A percentile compares a stretch with the other conserved stretches of the same genome.
phyloP scores from a whole-genome alignment of 2,797 vertebrate genomes.

The Sitta carolinensis region DNA sequence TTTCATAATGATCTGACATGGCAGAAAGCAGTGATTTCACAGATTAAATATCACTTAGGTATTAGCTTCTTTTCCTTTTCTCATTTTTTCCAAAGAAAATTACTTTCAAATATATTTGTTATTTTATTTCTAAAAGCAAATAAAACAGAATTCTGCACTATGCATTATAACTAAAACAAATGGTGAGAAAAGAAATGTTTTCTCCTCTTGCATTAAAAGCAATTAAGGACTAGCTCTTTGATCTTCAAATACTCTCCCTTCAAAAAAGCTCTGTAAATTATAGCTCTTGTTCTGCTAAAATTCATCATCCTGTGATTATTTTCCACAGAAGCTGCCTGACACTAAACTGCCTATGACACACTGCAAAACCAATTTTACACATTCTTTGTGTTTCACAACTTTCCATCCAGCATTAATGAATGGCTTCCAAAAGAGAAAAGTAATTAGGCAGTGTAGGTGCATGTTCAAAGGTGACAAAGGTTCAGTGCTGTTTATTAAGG shows the following conservation, averaged over 20 bases:
- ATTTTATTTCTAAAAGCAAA: background rate
- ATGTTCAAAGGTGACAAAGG: background rate
- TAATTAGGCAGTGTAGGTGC: background rate
- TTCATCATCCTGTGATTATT: background rate
- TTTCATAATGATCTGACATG: background rate
- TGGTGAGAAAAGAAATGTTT: background rate
- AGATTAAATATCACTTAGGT: background rate
- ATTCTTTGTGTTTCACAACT: background rate
- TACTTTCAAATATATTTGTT: background rate
- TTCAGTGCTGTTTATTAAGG: background rate
- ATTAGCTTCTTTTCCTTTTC: background rate
- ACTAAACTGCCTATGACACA: background rate
- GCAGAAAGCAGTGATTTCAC: background rate
- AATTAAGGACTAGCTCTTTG: background rate
- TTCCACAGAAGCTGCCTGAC: background rate
- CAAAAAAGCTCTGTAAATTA: background rate
- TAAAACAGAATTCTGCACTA: background rate
- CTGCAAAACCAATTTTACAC: background rate
- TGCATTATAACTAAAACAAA: background rate
- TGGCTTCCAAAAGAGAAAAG: background rate
- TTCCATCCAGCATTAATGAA: background rate
- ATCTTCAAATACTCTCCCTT: constrained; percentile 3
- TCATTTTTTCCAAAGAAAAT: background rate
- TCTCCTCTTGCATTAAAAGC: background rate
- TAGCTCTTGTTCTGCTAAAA: constrained; percentile 1